phyloP scores from a whole-genome alignment of 2,888 invertebrate species.

The Lepidocyrtinus sp. region DNA sequence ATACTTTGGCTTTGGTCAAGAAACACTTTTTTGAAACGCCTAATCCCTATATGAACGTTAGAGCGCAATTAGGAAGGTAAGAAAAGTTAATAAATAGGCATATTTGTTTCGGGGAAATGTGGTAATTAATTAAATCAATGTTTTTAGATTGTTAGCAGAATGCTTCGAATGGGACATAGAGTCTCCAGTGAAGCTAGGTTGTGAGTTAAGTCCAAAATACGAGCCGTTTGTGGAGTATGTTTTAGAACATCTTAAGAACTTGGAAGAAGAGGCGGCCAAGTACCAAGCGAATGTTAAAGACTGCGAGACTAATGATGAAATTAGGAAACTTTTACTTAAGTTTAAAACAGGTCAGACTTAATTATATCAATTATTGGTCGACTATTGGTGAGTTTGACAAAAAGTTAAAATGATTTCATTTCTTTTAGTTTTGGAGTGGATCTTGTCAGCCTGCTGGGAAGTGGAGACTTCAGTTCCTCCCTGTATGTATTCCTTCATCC shows the following conservation, averaged over 20 bases:
- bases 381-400: too few relatives aligned
- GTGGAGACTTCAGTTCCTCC: conserved; percentile 71
- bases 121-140: too few relatives aligned
- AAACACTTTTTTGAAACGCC: conserved; percentile 69
- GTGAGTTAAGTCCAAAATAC: conserved; percentile 60
- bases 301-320: conserved; percentile 68
- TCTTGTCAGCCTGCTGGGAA: conserved; percentile 70
- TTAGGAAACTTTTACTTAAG: conserved; percentile 67
- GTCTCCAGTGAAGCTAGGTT: conserved; percentile 54
- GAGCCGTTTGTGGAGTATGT: conserved; percentile 60
- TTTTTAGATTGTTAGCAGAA: conserved; percentile 71
- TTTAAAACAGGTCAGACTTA: conserved; percentile 68
- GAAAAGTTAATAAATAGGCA: background rate
- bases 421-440: conserved; percentile 66
- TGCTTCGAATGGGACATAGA: conserved; percentile 72
- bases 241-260: conserved; percentile 53
- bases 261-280: conserved; percentile 65
- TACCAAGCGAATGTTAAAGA: conserved; percentile 66
- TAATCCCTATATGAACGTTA: conserved; percentile 68
- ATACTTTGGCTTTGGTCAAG: conserved; percentile 63
- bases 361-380: conserved; percentile 17
- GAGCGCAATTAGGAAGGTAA: conserved; percentile 68
- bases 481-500: conserved; percentile 76
- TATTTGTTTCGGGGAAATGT: too few relatives aligned
- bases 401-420: too few relatives aligned